Percentiles rank a stretch among this genome's conserved stretches.
These are phyloP conservation scores for Nebria ingens DNA, from an alignment of 1,140 invertebrate species.

Conservation along the genomic window DNA sequence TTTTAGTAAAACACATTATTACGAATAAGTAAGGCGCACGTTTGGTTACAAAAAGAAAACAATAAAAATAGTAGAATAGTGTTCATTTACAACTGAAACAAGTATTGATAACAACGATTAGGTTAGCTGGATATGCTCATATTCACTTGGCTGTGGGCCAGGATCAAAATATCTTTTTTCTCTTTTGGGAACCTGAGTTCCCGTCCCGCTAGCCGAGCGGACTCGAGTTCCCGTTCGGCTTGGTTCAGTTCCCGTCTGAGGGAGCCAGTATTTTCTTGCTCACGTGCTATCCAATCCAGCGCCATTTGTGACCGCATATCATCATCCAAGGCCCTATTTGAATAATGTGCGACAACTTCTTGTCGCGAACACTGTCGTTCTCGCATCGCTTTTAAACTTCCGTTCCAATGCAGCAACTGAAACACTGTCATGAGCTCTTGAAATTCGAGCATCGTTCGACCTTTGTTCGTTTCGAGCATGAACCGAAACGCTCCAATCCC, in stretches of 20 bases:
- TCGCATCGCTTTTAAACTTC: slow-evolving; percentile 82
- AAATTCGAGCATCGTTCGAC: slow-evolving; percentile 90
- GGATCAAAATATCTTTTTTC: slow-evolving; percentile 86
- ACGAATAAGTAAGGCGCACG: too few relatives aligned
- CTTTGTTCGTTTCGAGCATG: slow-evolving; percentile 88
- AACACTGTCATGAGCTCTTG: slow-evolving; percentile 96
- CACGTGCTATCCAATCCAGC: slow-evolving; percentile 85
- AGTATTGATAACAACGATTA: neutral
- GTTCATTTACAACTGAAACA: too few relatives aligned
- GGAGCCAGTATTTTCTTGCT: slow-evolving; percentile 70
- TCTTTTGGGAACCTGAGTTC: slow-evolving; percentile 91
- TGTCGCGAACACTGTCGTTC: slow-evolving; percentile 90
- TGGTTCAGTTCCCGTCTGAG: slow-evolving; percentile 69
- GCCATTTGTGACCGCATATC: slow-evolving; percentile 96
- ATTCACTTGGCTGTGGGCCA: slow-evolving; percentile 70
- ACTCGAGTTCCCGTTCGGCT: slow-evolving; percentile 79
- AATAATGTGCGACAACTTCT: slow-evolving; percentile 91
- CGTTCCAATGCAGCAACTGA: slow-evolving; percentile 92
- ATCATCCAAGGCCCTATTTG: slow-evolving; percentile 78
- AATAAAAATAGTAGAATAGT: too few relatives aligned
- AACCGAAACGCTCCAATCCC: slow-evolving; percentile 90
- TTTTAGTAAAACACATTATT: too few relatives aligned
- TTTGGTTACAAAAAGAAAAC: too few relatives aligned
- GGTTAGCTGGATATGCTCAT: slow-evolving; percentile 26
- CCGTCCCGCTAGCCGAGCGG: slow-evolving; percentile 77